Conservation (phyloP, 2,113 vertebrate species). For the Hipposideros armiger region DNA sequence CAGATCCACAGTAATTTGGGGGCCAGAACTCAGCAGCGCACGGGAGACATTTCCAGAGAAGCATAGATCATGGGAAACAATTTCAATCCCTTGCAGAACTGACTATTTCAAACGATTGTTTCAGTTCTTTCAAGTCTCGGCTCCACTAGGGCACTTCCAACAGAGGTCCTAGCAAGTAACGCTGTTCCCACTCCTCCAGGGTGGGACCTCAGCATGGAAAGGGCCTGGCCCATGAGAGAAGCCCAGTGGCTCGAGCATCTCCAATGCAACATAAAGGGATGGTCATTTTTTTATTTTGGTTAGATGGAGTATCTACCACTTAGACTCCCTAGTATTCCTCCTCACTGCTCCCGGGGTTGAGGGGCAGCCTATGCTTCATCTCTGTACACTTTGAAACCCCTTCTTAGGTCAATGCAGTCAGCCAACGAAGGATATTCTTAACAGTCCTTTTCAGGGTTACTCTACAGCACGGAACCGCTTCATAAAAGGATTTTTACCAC, state of each 20-base stretch:
- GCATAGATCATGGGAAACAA: background rate
- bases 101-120: background rate
- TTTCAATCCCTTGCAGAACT: background rate
- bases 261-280: background rate
- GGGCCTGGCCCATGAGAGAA: too few relatives aligned
- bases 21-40: background rate
- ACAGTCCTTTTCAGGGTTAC: background rate
- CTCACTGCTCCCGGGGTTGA: background rate
- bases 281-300: background rate
- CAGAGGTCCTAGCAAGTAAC: background rate
- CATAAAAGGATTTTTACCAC: background rate
- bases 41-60: background rate
- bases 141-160: background rate
- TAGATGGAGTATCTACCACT: too few relatives aligned
- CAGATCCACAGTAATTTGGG: background rate
- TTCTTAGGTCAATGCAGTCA: background rate
- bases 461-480: background rate
- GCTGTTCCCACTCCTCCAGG: background rate
- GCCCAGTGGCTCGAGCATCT: background rate
- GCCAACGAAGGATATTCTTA: background rate
- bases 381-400: background rate
- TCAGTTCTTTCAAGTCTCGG: background rate
- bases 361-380: fast-evolving
- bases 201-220: background rate
- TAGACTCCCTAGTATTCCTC: background rate